phyloP scores from a whole-genome alignment of 2,888 invertebrate genomes.

The Andrena minutula region DNA sequence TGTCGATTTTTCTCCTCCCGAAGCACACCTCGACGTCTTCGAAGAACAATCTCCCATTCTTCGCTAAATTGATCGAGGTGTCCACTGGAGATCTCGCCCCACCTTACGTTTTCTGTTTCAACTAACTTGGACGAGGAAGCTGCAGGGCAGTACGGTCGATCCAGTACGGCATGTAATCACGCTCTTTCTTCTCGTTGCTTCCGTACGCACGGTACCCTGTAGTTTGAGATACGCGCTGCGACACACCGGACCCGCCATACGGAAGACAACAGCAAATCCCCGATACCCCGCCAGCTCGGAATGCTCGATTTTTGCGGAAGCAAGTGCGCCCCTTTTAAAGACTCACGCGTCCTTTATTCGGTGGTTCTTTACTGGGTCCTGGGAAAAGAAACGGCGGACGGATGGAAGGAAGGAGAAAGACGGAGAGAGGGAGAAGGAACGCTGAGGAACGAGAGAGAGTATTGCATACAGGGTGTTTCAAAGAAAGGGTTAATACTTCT shows the following conservation, averaged over 20 bases:
- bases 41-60: too few relatives aligned
- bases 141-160: neutral
- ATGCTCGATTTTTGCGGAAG: constrained; percentile 69
- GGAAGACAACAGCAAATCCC: constrained; percentile 33
- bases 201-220: constrained; percentile 58
- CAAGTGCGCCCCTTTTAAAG: constrained; percentile 6
- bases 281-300: constrained; percentile 3
- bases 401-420: constrained; percentile 37
- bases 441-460: neutral
- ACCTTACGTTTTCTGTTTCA: neutral
- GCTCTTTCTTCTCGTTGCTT: constrained; percentile 48
- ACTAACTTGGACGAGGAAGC: constrained; percentile 7
- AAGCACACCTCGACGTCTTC: too few relatives aligned
- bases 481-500: too few relatives aligned
- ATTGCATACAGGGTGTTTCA: constrained; percentile 5
- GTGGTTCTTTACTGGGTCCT: constrained; percentile 23
- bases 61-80: neutral
- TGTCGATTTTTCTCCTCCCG: too few relatives aligned
- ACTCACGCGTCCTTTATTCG: neutral
- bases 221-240: constrained; percentile 46
- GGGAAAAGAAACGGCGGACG: constrained; percentile 14
- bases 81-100: constrained; percentile 10
- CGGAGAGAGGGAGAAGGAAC: constrained; percentile 10
- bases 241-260: constrained; percentile 48
- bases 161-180: constrained; percentile 56